These are phyloP conservation scores for Pygoscelis adeliae DNA, from an alignment of 2,113 vertebrate genomes.

Conservation along the genomic window DNA sequence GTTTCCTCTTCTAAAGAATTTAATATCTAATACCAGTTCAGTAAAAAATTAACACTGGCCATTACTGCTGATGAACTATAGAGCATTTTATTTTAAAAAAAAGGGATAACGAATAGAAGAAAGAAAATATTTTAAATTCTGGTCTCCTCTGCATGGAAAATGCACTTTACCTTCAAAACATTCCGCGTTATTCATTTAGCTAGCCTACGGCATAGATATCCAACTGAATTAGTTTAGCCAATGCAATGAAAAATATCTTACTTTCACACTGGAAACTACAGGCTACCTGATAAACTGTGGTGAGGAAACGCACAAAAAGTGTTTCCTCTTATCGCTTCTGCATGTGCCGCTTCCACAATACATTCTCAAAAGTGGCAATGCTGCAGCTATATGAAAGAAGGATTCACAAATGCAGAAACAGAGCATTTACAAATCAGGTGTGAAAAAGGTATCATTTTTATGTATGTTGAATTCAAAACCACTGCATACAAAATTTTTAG, in stretches of 20 bases:
- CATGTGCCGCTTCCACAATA: rapidly evolving
- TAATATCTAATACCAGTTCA: neutral
- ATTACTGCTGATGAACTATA: conserved; percentile 36
- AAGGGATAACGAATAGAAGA: neutral
- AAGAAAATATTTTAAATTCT: conserved; percentile 40
- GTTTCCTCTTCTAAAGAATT: neutral
- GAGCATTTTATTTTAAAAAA: neutral
- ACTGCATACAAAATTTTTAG: neutral
- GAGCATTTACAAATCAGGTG: neutral
- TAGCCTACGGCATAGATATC: neutral
- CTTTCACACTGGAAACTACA: neutral
- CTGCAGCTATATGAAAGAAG: neutral
- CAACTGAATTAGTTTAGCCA: neutral
- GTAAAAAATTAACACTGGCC: neutral
- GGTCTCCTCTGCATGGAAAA: neutral
- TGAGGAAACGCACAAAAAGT: neutral
- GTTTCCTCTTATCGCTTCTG: neutral
- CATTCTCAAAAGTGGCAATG: neutral
- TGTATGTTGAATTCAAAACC: neutral
- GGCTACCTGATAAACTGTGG: neutral
- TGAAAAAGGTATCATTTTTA: neutral
- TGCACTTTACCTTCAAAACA: conserved; percentile 16
- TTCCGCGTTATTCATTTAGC: conserved; percentile 34
- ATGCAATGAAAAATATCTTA: neutral
- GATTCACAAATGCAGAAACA: neutral